Evolutionary conservation across 1,140 invertebrate species (phyloP).

Genomic region (Leptinotarsa defecta): DNA sequence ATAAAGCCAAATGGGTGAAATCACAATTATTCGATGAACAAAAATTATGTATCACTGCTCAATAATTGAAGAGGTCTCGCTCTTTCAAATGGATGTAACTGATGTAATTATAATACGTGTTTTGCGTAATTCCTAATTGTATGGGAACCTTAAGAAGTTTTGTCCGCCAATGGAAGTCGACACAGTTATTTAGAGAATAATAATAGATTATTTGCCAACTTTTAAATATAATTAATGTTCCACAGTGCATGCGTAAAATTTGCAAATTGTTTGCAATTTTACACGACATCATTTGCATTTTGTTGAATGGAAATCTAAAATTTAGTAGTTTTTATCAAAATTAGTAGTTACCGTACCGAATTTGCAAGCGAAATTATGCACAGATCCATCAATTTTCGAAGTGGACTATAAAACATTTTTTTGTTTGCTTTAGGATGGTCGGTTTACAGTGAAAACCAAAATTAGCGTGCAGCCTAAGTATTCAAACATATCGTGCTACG

Average conservation of each 20-base stretch:
- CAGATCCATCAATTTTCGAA: conserved; percentile 29
- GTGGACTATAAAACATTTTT: conserved; percentile 22
- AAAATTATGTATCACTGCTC: conserved; percentile 43
- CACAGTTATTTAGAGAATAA: conserved; percentile 48
- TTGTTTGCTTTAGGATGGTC: conserved; percentile 15
- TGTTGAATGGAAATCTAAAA: conserved; percentile 47
- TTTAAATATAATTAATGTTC: conserved; percentile 48
- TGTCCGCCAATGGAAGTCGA: conserved; percentile 42
- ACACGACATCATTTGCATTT: conserved; percentile 49
- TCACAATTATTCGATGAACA: conserved; percentile 28
- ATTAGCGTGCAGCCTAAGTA: not conserved
- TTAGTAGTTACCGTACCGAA: conserved; percentile 41
- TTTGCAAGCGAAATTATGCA: conserved; percentile 46
- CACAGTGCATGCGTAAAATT: conserved; percentile 48
- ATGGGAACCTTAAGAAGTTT: conserved; percentile 44
- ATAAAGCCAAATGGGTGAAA: conserved; percentile 21
- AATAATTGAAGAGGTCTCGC: conserved; percentile 35
- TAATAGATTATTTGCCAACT: conserved; percentile 47
- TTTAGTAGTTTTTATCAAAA: conserved; percentile 46
- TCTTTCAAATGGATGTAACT: conserved; percentile 42
- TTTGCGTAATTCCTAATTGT: conserved; percentile 44
- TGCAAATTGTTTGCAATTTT: conserved; percentile 49
- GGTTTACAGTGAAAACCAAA: not conserved
- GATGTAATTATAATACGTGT: conserved; percentile 39
- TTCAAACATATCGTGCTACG: conserved; percentile 11